Percentiles rank a stretch among this genome's conserved stretches.
Conservation (phyloP, 2,797 vertebrate species). For the Oreochromis mossambicus region DNA sequence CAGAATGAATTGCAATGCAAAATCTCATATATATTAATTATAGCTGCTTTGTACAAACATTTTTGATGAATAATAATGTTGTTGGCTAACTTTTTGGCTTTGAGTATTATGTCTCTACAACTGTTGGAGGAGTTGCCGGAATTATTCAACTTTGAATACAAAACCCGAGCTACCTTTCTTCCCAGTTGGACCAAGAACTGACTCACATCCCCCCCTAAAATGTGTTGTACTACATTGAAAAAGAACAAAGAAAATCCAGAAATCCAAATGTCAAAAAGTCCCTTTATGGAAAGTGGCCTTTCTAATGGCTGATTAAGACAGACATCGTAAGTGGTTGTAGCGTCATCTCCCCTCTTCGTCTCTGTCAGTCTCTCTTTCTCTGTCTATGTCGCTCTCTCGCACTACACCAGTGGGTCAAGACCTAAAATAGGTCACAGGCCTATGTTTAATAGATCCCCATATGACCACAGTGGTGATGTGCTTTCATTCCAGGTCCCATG, state of each 20-base stretch:
- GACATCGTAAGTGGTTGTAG: slow-evolving; percentile 45
- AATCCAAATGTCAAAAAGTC: slow-evolving; percentile 44
- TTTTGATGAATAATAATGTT: background rate
- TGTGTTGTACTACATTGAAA: background rate
- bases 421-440: slow-evolving; percentile 66
- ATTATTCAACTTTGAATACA: background rate
- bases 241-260: background rate
- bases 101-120: background rate
- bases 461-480: slow-evolving; percentile 33
- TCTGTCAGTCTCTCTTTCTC: background rate
- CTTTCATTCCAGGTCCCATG: slow-evolving; percentile 54
- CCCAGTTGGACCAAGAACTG: background rate
- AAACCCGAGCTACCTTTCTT: background rate
- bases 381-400: background rate
- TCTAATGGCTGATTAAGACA: slow-evolving; percentile 42
- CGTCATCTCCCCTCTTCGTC: slow-evolving; percentile 25
- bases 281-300: slow-evolving; percentile 15
- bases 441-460: slow-evolving; percentile 66
- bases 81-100: background rate
- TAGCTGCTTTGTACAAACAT: background rate
- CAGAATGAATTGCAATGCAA: background rate
- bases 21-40: background rate
- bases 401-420: slow-evolving; percentile 49
- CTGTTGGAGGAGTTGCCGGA: background rate
- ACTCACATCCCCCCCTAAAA: background rate